phyloP scores from a whole-genome alignment of 2,888 invertebrate species.

The Chironomus riparius region DNA sequence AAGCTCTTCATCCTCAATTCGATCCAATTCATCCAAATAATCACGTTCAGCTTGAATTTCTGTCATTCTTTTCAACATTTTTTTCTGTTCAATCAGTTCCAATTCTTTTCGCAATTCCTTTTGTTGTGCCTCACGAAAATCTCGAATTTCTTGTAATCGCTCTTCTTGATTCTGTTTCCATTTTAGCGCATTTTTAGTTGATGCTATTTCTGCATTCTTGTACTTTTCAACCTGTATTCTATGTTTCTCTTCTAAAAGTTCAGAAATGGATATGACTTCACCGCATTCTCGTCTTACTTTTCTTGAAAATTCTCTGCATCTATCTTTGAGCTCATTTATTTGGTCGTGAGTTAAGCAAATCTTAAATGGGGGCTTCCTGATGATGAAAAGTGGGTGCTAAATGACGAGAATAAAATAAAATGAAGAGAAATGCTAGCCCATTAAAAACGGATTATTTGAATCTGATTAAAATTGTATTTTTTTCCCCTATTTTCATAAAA shows the following conservation, averaged over 20 bases:
- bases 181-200: slow-evolving; percentile 34
- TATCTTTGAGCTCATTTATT: slow-evolving; percentile 32
- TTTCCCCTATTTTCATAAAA: not conserved
- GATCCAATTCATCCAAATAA: slow-evolving; percentile 33
- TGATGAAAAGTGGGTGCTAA: slow-evolving; percentile 37
- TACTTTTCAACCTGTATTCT: slow-evolving; percentile 46
- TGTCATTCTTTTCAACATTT: slow-evolving; percentile 35
- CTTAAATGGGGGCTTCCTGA: slow-evolving; percentile 36
- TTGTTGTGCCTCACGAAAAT: slow-evolving; percentile 33
- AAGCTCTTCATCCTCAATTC: slow-evolving; percentile 34
- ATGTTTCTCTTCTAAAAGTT: slow-evolving; percentile 44
- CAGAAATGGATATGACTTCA: slow-evolving; percentile 45
- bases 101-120: slow-evolving; percentile 35
- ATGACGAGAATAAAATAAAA: slow-evolving; percentile 2
- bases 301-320: slow-evolving; percentile 33
- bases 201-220: slow-evolving; percentile 45
- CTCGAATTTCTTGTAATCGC: slow-evolving; percentile 29
- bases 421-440: not conserved
- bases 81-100: slow-evolving; percentile 34
- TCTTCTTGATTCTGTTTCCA: slow-evolving; percentile 35
- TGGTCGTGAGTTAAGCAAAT: slow-evolving; percentile 38
- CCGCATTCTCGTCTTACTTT: slow-evolving; percentile 41
- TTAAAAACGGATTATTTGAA: no score
- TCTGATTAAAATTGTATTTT: no score
- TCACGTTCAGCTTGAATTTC: slow-evolving; percentile 35